Conservation (phyloP, 2,888 invertebrate genomes). For the Aporophyla nigra region DNA sequence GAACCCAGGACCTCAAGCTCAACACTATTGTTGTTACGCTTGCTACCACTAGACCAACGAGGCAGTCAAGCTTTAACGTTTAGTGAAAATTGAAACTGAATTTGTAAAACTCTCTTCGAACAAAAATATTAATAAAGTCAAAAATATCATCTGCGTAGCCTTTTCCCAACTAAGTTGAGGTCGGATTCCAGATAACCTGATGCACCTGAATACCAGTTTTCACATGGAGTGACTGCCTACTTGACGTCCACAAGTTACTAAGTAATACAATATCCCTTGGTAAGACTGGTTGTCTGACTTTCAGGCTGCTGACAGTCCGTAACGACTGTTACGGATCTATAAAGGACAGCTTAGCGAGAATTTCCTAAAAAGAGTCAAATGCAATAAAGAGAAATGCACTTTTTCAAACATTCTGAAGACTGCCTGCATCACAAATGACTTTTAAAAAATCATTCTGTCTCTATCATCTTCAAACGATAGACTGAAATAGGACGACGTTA, state of each 20-base stretch:
- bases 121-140: slow-evolving; percentile 14
- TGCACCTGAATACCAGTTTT: background rate
- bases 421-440: background rate
- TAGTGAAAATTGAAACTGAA: background rate
- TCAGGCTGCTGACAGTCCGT: background rate
- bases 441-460: background rate
- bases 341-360: too few species aligned
- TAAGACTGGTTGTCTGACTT: background rate
- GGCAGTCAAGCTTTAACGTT: background rate
- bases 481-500: background rate
- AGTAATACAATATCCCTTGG: background rate
- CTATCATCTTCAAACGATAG: background rate
- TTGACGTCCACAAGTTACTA: background rate
- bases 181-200: background rate
- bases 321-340: background rate
- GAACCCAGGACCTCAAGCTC: too few species aligned
- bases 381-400: background rate
- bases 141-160: background rate
- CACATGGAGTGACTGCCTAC: too few species aligned
- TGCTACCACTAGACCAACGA: too few species aligned
- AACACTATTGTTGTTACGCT: too few species aligned
- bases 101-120: background rate
- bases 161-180: background rate
- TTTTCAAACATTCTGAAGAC: background rate
- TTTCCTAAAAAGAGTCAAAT: background rate